phyloP scores from a whole-genome alignment of 2,888 invertebrate species.

The Carcina quercana region DNA sequence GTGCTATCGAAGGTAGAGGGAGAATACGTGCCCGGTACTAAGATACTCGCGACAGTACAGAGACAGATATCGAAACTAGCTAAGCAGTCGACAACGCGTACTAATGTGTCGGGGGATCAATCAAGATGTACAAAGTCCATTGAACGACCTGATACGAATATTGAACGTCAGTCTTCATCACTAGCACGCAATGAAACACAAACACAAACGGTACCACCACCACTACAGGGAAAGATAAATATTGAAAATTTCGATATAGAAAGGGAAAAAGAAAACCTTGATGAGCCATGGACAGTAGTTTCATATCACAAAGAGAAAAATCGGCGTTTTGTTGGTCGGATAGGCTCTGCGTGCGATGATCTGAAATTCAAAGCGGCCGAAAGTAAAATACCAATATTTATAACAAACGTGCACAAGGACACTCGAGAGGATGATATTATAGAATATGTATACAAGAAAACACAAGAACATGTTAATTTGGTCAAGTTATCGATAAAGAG shows the following conservation, averaged over 20 bases:
- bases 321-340: not conserved
- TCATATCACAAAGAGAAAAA: not conserved
- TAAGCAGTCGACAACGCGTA: too few species aligned
- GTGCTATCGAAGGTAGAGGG: too few species aligned
- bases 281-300: not conserved
- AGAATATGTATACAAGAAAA: constrained; percentile 2
- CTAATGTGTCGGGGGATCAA: too few species aligned
- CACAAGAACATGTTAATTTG: not conserved
- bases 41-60: too few species aligned
- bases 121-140: too few species aligned
- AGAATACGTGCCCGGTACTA: too few species aligned
- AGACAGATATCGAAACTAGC: too few species aligned
- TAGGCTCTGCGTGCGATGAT: not conserved
- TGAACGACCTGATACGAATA: too few species aligned
- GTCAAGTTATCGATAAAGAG: constrained; percentile 1
- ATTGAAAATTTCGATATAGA: not conserved
- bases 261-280: not conserved
- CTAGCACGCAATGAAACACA: too few species aligned
- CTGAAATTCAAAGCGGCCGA: constrained; percentile 4
- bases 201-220: too few species aligned
- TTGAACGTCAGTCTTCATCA: too few species aligned
- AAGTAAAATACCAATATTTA: constrained; percentile 2
- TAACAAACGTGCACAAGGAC: constrained; percentile 2
- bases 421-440: not conserved
- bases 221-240: too few species aligned